Percentiles rank a stretch among this genome's conserved stretches.
Evolutionary conservation across 2,888 invertebrate genomes (phyloP).

Genomic region (Euzophera pinguis): DNA sequence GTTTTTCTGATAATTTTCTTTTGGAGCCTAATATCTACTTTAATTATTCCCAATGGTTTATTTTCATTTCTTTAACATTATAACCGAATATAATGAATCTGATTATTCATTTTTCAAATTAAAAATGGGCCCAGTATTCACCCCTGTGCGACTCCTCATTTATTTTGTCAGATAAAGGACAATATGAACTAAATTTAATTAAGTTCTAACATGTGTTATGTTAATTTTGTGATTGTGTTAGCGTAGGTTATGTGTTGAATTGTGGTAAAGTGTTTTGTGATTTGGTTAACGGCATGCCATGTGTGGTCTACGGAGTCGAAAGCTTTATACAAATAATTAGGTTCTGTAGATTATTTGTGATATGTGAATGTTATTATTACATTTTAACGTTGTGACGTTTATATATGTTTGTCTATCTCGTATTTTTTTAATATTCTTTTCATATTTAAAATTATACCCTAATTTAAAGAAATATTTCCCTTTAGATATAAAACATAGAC

Average conservation of each 20-base stretch:
- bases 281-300: background rate
- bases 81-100: too few species aligned
- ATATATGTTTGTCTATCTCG: too few species aligned
- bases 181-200: background rate
- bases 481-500: too few species aligned
- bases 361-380: background rate
- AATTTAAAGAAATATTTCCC: too few species aligned
- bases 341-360: background rate
- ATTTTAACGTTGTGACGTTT: too few species aligned
- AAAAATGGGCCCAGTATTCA: slow-evolving; percentile 30
- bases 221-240: slow-evolving; percentile 11
- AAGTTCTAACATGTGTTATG: background rate
- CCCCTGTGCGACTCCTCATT: slow-evolving; percentile 20
- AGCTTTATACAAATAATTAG: background rate
- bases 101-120: background rate
- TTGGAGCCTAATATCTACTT: too few species aligned
- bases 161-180: background rate
- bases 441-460: too few species aligned
- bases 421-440: too few species aligned
- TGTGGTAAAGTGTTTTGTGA: background rate
- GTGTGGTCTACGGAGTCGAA: background rate
- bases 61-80: too few species aligned
- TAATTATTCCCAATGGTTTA: too few species aligned
- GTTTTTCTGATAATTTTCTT: too few species aligned
- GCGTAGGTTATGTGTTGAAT: slow-evolving; percentile 1